phyloP scores from a whole-genome alignment of 2,797 vertebrate genomes.

The Pteronotus mesoamericanus region DNA sequence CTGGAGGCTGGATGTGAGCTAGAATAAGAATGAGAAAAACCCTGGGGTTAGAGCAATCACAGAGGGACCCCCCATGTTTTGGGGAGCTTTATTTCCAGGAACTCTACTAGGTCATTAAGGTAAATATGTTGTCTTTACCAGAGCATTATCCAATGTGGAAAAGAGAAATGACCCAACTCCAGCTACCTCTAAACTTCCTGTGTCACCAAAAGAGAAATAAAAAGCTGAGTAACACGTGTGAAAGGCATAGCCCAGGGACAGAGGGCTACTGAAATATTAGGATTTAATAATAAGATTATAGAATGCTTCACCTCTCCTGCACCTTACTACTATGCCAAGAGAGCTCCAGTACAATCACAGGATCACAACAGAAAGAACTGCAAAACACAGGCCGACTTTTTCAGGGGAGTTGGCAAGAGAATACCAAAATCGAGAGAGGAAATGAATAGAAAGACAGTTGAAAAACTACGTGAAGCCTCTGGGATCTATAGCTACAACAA shows the following conservation, averaged over 20 bases:
- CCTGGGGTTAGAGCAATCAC: background rate
- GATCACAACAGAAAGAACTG: background rate
- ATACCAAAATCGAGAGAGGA: background rate
- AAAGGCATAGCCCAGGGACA: background rate
- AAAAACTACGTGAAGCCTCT: background rate
- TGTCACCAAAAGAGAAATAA: background rate
- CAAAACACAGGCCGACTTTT: background rate
- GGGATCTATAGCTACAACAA: background rate
- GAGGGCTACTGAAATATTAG: background rate
- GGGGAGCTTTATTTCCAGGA: background rate
- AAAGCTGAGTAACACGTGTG: background rate
- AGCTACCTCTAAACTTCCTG: background rate
- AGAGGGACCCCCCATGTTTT: background rate
- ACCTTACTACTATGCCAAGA: background rate
- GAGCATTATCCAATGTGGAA: background rate
- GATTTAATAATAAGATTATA: background rate
- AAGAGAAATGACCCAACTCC: background rate
- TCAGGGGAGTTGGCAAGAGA: background rate
- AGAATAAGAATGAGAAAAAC: background rate
- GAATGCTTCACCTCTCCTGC: background rate
- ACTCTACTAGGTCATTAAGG: background rate
- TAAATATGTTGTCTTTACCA: background rate
- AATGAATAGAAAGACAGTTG: background rate
- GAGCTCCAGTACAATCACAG: background rate
- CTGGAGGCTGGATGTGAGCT: fast-evolving